Evolutionary conservation across 1,140 invertebrate genomes (phyloP).

Genomic region (Orussus abietinus): DNA sequence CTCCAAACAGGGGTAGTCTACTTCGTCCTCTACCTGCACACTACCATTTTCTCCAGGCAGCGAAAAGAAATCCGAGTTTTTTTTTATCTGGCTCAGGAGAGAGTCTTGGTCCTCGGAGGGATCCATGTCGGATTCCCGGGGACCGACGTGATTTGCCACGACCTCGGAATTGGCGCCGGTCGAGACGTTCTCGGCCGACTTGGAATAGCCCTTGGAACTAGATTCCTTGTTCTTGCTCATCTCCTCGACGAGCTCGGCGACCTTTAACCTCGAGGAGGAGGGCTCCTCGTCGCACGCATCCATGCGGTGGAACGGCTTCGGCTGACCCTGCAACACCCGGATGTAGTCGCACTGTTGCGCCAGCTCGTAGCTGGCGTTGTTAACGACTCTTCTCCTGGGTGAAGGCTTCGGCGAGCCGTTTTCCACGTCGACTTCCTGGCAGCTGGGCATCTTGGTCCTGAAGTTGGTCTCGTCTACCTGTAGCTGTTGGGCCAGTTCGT

Average conservation of each 20-base stretch:
- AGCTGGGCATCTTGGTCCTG: neutral
- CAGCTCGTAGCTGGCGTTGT: constrained; percentile 49
- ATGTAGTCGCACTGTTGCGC: constrained; percentile 47
- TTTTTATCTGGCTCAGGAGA: constrained; percentile 48
- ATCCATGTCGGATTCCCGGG: neutral
- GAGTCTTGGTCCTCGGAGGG: constrained; percentile 16
- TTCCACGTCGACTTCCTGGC: neutral
- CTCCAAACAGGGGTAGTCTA: constrained; percentile 48
- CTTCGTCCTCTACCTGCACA: constrained; percentile 37
- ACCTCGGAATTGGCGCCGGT: constrained; percentile 25
- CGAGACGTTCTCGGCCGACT: constrained; percentile 22
- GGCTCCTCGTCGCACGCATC: constrained; percentile 45
- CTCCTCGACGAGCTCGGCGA: constrained; percentile 22
- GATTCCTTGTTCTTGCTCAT: constrained; percentile 17
- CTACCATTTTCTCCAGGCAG: constrained; percentile 39
- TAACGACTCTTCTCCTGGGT: constrained; percentile 27
- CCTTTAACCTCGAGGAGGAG: constrained; percentile 12
- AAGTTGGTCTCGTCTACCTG: constrained; percentile 33
- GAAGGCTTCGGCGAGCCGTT: constrained; percentile 4
- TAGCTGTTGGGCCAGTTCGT: constrained; percentile 43
- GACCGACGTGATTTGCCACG: constrained; percentile 15
- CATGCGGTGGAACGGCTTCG: constrained; percentile 38
- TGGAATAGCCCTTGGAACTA: no score
- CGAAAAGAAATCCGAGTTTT: constrained; percentile 53
- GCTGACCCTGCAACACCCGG: constrained; percentile 22